Conservation (phyloP, 2,797 vertebrate genomes). For the Pseudotriccus pelzelni region DNA sequence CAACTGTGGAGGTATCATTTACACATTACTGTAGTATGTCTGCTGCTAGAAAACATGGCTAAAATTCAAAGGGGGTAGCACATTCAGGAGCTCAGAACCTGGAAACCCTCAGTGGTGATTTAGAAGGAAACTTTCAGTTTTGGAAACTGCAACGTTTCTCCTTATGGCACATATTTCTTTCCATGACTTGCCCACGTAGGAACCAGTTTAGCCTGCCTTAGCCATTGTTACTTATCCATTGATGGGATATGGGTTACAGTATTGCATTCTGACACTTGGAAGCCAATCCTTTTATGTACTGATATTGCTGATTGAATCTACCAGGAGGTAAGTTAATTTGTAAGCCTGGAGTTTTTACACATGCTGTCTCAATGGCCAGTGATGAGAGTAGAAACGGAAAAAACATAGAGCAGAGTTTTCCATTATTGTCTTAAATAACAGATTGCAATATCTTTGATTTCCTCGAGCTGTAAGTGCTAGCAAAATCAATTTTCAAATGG, state of each 20-base stretch:
- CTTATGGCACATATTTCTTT: background rate
- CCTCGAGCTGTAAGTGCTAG: background rate
- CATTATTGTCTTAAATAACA: background rate
- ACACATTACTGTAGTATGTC: background rate
- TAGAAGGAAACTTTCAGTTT: background rate
- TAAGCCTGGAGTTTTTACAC: background rate
- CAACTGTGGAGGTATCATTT: background rate
- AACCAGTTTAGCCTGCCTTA: background rate
- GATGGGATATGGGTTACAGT: background rate
- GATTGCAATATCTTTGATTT: background rate
- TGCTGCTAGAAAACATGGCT: background rate
- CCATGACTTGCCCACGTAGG: background rate
- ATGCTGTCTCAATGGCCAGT: background rate
- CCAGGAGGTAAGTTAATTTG: conserved; percentile 62
- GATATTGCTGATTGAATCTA: conserved; percentile 30
- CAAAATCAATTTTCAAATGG: conserved; percentile 14
- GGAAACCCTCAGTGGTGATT: background rate
- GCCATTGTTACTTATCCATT: background rate
- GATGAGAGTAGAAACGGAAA: background rate
- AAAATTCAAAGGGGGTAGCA: background rate
- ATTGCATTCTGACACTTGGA: conserved; percentile 1
- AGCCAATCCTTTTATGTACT: conserved; percentile 11
- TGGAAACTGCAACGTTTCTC: background rate
- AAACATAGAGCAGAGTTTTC: background rate
- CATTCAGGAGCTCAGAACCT: background rate